Evolutionary conservation across 2,113 vertebrate species (phyloP), one percentile per base, ranked within the genome.

Genomic region (Mirounga angustirostris): DNA sequence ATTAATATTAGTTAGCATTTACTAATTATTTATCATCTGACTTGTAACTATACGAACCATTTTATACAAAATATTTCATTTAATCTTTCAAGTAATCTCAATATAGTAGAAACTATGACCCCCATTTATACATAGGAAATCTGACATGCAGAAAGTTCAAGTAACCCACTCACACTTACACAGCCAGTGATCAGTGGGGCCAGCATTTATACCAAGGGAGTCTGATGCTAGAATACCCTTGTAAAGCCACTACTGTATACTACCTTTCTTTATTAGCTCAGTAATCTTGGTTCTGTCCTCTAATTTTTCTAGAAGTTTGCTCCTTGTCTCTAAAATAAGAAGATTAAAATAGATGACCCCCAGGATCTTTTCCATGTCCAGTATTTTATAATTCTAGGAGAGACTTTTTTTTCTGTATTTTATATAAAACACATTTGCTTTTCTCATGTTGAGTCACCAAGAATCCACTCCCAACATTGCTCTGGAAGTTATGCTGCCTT

Each of bases 261-360:
- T 28, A 10, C 4, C 8, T 71, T 71, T 40, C 40, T 86, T 80
- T 69, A 43, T 88, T 56, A 21, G 0, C 21, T 61, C 19, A 85
- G 1, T 46, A 76, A 78, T 91, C 26, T 90, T 90, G 9, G 2
- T 90, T 67, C 52, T 93, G n/a, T n/a, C n/a, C 3, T 10, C 21
- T 84, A 80, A 87, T 40, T 40, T 96, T 21, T 58, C 73, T 92
- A 28, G 28, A 46, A 91, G 22, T 69, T 97, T 81, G 22, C 24
- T 86, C 50, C 4, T 92, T 33, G 82, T 84, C 19, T 93, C 40
- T 52, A 43, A 95, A 97, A 91, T 73, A 18, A 91, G 36, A 8
- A 80, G 1, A 46, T 33, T 88, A 26, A 93, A 91, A 40, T 78
- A 85, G 11, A 73, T 89, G 1, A 65, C 18, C 21, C 33, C 24